A percentile compares a stretch with the other conserved stretches of the same genome.
Evolutionary conservation across 2,888 invertebrate species (phyloP).

Genomic region (Caenorhabditis doughertyi): DNA sequence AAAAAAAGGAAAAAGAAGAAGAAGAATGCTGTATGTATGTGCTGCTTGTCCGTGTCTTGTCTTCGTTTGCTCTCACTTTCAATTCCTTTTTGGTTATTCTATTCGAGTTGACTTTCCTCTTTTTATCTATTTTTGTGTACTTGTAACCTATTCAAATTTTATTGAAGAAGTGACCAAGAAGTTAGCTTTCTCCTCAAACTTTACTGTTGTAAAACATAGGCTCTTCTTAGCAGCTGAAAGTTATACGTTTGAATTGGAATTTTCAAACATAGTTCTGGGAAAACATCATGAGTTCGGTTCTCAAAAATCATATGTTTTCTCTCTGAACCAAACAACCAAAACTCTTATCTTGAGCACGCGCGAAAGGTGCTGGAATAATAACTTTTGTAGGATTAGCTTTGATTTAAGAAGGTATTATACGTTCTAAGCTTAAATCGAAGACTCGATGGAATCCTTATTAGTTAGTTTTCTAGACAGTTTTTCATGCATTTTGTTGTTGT

Average conservation of each 20-base stretch:
- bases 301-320: neutral
- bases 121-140: neutral
- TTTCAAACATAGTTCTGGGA: neutral
- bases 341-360: no score
- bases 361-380: no score
- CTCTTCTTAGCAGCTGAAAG: neutral
- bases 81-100: slow-evolving; percentile 40
- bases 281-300: neutral
- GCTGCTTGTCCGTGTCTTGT: slow-evolving; percentile 48
- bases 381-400: no score
- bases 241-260: neutral
- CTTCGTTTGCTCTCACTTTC: slow-evolving; percentile 49
- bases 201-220: neutral
- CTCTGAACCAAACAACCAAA: neutral
- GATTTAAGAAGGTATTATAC: no score
- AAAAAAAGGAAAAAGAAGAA: slow-evolving; percentile 8
- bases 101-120: slow-evolving; percentile 39
- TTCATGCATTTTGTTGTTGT: no score
- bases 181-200: neutral
- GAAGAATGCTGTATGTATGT: slow-evolving; percentile 6
- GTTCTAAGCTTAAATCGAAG: no score
- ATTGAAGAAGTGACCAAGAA: neutral
- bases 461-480: neutral
- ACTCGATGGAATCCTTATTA: no score
- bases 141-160: neutral